Evolutionary conservation across 1,140 invertebrate genomes (phyloP).

Genomic region (Agraylea sexmaculata): DNA sequence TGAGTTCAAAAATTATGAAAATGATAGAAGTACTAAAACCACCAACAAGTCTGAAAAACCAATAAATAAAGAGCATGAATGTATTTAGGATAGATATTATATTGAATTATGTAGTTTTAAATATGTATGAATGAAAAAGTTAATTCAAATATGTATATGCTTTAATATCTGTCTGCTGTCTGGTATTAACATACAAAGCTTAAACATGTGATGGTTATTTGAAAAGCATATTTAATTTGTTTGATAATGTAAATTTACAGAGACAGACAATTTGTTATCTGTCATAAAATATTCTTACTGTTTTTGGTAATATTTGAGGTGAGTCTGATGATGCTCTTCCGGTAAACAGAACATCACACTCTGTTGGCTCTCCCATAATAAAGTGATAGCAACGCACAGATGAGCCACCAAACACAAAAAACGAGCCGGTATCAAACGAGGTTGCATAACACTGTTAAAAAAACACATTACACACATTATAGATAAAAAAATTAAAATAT

Average conservation of each 20-base stretch:
- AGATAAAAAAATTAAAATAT: conserved; percentile 1
- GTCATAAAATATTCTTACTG: conserved; percentile 31
- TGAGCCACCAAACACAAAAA: conserved; percentile 44
- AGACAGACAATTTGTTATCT: conserved; percentile 21
- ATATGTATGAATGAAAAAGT: not conserved
- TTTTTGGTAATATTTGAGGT: conserved; percentile 36
- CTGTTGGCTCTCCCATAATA: conserved; percentile 45
- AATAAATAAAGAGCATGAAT: conserved; percentile 21
- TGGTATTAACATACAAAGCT: too few relatives aligned
- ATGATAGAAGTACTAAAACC: conserved; percentile 40
- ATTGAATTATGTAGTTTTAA: not conserved
- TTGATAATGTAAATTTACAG: not conserved
- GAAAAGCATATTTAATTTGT: not conserved
- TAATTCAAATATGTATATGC: too few relatives aligned
- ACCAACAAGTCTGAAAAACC: conserved; percentile 41
- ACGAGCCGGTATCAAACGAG: conserved; percentile 38
- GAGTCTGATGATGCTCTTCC: conserved; percentile 29
- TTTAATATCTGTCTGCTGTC: too few relatives aligned
- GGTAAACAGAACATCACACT: conserved; percentile 39
- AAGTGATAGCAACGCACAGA: conserved; percentile 37
- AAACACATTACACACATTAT: too few relatives aligned
- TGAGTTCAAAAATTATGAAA: conserved; percentile 46
- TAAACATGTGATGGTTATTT: too few relatives aligned
- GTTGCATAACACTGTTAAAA: conserved; percentile 34
- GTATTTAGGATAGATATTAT: not conserved